Evolutionary conservation across 2,797 vertebrate genomes (phyloP), one percentile per base, ranked within the genome.

Genomic region (Luscinia megarhynchos): DNA sequence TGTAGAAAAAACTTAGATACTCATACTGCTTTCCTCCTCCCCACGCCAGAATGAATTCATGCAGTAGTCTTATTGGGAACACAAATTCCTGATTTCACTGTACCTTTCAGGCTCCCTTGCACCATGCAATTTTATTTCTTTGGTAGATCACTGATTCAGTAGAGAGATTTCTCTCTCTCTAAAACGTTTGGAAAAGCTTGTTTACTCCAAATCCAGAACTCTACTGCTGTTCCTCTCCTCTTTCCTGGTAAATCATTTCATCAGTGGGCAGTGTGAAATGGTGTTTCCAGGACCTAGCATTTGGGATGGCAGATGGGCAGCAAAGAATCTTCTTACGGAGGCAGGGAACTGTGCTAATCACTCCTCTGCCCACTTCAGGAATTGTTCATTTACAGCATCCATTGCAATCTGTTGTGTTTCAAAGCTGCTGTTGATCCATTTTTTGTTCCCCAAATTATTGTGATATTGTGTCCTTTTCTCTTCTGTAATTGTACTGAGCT

Each of bases 371-470:
- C 68, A 89, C 87, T 95, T 88, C 59, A 93, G 72, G 64, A 95
- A 95, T 79, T 96, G 91, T 96, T 96, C 87, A 93, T 87, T 94
- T 96, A 54, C 79, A 96, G 90, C 57, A 96, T 72, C 41, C 46
- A 58, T 82, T 88, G 91, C 96, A 94, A 93, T 90, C 94, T 94
- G 88, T 72, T 87, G 72, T 88, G 81, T 82, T 94, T 93, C 70
- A 87, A 85, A 93, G 74, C 30, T 86, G 63, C 67, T 88, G 77
- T 84, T 87, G 69, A 93, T 90, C 46, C 62, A 69, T 62, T 81
- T 92, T 82, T 73, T 86, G 24, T 57, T 68, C 59, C 54, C 50
- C 38, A 45, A 7, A 76, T 89, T 86, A 76, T 85, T 78, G 57
- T 63, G 23, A 54, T 76, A 68, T 5, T 4, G 22, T 55, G 16